These are phyloP conservation scores for Papilio polytes DNA, from an alignment of 1,140 invertebrate species.

Conservation along the genomic window DNA sequence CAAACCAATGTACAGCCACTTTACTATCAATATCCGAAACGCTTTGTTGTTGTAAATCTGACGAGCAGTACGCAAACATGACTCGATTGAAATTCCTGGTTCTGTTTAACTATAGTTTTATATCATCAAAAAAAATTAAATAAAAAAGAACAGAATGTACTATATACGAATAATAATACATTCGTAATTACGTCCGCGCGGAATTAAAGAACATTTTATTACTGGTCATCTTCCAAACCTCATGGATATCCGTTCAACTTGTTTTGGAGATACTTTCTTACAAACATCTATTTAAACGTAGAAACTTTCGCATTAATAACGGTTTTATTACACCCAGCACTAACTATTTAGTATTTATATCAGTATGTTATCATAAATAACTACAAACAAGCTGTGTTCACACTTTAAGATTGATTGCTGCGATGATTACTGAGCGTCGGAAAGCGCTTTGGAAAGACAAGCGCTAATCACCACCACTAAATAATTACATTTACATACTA, in stretches of 20 bases:
- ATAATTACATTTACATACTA: not conserved
- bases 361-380: not conserved
- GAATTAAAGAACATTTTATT: too few relatives aligned
- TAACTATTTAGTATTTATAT: not conserved
- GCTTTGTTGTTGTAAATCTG: not conserved
- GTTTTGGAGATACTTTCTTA: too few relatives aligned
- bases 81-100: not conserved
- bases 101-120: not conserved
- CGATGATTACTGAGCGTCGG: not conserved
- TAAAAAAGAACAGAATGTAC: not conserved
- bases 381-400: not conserved
- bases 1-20: not conserved
- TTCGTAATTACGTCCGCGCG: too few relatives aligned
- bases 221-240: too few relatives aligned
- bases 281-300: too few relatives aligned
- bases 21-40: not conserved
- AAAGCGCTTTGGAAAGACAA: not conserved
- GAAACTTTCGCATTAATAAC: too few relatives aligned
- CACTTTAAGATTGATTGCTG: not conserved
- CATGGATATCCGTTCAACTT: too few relatives aligned
- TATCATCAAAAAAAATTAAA: not conserved
- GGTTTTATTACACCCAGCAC: not conserved
- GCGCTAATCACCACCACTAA: not conserved
- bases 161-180: too few relatives aligned
- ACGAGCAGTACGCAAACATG: not conserved